phyloP scores from a whole-genome alignment of 1,140 invertebrate genomes.

The Paraescarpia echinospica region DNA sequence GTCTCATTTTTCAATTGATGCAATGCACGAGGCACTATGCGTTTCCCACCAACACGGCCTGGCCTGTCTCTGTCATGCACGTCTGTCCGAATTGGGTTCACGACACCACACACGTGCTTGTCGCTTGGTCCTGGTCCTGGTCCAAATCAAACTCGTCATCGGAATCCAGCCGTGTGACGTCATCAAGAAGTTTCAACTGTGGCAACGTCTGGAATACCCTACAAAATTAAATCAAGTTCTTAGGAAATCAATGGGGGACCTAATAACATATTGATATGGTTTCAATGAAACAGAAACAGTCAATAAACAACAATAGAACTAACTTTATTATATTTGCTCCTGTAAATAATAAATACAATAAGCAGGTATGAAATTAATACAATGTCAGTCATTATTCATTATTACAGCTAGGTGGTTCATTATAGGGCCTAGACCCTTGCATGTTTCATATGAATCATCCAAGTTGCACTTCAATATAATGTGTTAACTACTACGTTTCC shows the following conservation, averaged over 20 bases:
- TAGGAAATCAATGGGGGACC: neutral
- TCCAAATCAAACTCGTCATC: slow-evolving; percentile 10
- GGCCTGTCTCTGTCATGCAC: neutral
- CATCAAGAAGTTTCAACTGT: slow-evolving; percentile 1
- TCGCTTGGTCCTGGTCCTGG: neutral
- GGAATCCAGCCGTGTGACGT: neutral
- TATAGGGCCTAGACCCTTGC: too few relatives aligned
- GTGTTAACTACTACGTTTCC: too few relatives aligned
- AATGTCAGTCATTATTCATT: too few relatives aligned
- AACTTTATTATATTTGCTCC: too few relatives aligned
- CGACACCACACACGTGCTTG: neutral
- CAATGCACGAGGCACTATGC: neutral
- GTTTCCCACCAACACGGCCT: neutral
- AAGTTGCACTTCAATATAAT: too few relatives aligned
- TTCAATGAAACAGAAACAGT: too few relatives aligned
- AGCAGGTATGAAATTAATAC: too few relatives aligned
- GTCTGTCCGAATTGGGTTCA: neutral
- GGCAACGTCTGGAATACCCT: slow-evolving; percentile 6
- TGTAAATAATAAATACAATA: too few relatives aligned
- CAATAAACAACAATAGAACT: too few relatives aligned
- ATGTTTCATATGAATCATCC: too few relatives aligned
- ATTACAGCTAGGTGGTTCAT: too few relatives aligned
- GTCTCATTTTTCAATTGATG: neutral
- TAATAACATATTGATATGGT: too few relatives aligned
- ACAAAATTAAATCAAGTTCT: slow-evolving; percentile 1